phyloP scores from a whole-genome alignment of 2,797 vertebrate species.

The Tragelaphus oryx region DNA sequence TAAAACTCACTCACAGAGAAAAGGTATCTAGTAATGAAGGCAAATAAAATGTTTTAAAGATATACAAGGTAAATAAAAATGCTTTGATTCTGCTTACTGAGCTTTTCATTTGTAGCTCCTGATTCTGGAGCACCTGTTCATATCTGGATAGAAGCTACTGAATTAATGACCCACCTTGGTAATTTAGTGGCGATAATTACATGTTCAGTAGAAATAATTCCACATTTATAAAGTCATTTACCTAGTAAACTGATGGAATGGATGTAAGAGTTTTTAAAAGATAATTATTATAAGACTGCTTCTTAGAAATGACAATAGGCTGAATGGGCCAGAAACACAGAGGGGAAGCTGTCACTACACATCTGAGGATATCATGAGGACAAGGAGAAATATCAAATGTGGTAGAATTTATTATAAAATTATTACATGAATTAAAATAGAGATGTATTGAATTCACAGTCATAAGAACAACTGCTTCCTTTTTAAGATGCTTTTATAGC shows the following conservation, averaged over 20 bases:
- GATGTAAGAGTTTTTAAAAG: background rate
- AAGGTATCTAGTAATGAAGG: background rate
- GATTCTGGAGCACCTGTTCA: background rate
- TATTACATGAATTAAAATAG: background rate
- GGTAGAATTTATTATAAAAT: background rate
- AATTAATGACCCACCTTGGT: background rate
- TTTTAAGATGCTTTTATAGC: background rate
- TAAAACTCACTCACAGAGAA: background rate
- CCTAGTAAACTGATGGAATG: background rate
- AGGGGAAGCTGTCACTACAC: background rate
- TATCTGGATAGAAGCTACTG: background rate
- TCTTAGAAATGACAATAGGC: background rate
- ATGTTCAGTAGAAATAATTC: background rate
- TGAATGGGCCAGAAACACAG: background rate
- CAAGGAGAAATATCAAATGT: background rate
- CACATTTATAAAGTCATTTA: background rate
- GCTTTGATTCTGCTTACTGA: background rate
- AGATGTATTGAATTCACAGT: background rate
- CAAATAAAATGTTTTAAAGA: background rate
- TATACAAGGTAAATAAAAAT: background rate
- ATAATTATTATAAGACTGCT: background rate
- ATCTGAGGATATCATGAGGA: background rate
- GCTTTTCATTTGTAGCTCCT: background rate
- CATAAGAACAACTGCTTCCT: background rate
- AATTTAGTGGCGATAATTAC: background rate